Conservation (phyloP, 2,797 vertebrate species). For the Hemitrygon akajei region DNA sequence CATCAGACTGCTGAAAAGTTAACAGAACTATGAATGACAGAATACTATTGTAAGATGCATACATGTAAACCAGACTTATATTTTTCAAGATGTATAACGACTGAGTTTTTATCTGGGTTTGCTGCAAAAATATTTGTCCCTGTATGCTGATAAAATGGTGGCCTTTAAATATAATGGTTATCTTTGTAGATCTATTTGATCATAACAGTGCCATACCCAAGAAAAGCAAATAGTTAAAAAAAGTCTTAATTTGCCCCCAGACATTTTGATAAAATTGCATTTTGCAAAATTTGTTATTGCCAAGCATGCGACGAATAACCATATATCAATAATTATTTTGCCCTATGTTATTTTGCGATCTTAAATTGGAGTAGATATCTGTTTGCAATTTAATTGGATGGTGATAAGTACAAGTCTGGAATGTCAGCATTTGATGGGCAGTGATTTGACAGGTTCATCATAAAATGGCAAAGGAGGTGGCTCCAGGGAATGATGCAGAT, state of each 20-base stretch:
- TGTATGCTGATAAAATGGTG: background rate
- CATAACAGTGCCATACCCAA: background rate
- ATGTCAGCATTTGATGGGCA: background rate
- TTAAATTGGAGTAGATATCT: background rate
- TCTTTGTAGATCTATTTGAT: background rate
- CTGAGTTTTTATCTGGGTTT: background rate
- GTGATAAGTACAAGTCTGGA: background rate
- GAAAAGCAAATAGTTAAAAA: background rate
- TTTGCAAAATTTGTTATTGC: background rate
- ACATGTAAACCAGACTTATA: background rate
- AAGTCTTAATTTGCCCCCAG: background rate
- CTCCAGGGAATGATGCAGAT: background rate
- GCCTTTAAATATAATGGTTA: background rate
- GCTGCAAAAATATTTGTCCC: background rate
- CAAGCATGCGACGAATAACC: background rate
- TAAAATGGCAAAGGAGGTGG: background rate
- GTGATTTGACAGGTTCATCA: constrained; percentile 12
- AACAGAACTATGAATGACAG: background rate
- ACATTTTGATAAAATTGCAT: background rate
- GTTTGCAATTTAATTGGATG: background rate
- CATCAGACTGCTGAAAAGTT: background rate
- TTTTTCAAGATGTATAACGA: background rate
- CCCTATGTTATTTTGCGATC: background rate
- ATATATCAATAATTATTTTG: background rate
- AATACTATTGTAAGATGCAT: background rate